Percentiles rank a stretch among this genome's conserved stretches.
Evolutionary conservation across 1,140 invertebrate genomes (phyloP).

Genomic region (Agraylea sexmaculata): DNA sequence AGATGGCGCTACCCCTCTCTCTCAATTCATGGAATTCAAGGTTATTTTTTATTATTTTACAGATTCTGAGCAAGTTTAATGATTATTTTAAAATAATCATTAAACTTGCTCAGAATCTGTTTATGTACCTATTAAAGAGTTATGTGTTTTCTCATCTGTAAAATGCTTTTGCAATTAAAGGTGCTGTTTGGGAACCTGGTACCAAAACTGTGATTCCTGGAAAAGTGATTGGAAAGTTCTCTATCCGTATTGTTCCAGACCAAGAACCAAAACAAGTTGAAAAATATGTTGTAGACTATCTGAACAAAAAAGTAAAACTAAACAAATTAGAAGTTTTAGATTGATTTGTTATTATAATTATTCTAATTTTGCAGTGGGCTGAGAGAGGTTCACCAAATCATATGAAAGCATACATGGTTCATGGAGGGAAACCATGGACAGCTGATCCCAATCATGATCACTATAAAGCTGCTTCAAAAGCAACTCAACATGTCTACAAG

Average conservation of each 20-base stretch:
- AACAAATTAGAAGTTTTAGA: neutral
- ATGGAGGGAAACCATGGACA: constrained; percentile 83
- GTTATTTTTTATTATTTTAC: constrained; percentile 22
- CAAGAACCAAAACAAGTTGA: constrained; percentile 71
- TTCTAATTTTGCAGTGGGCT: constrained; percentile 37
- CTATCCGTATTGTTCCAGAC: constrained; percentile 86
- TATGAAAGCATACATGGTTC: constrained; percentile 62
- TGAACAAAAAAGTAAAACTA: constrained; percentile 46
- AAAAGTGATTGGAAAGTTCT: constrained; percentile 94
- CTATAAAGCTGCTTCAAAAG: constrained; percentile 77
- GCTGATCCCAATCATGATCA: constrained; percentile 86
- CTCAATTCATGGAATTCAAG: constrained; percentile 82
- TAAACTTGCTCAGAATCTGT: neutral
- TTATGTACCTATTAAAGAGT: neutral
- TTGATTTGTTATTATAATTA: neutral
- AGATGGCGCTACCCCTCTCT: constrained; percentile 84
- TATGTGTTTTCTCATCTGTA: constrained; percentile 1
- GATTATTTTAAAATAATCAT: neutral
- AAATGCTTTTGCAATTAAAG: constrained; percentile 39
- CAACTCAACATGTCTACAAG: constrained; percentile 81
- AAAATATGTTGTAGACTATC: constrained; percentile 59
- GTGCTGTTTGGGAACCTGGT: constrained; percentile 85
- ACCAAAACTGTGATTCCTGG: constrained; percentile 92
- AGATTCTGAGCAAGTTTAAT: neutral
- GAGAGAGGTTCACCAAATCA: constrained; percentile 73